Base-by-base conservation (phyloP, 2,888 invertebrate genomes). In the Xiphydria camelus region DNA sequence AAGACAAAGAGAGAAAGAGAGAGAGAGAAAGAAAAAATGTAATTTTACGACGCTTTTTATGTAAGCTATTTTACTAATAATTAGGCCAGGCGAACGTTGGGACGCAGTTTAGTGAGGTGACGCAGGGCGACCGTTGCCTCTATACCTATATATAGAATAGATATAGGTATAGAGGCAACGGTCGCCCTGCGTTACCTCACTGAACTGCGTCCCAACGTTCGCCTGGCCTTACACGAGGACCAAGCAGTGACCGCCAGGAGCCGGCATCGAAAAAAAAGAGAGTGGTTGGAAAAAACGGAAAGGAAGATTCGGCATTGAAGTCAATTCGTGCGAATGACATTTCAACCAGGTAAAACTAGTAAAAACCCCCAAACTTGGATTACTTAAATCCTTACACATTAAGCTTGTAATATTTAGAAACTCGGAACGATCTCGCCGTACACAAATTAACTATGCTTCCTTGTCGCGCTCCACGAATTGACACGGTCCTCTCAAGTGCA, bases 301-400 rank as follows among this genome's bases (percentile, higher is more conserved):
- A 23, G 23, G 23, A 23, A 23, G 6, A 23, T n/a, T 35, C 15
- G 4, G n/a, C 23, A 32, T 40, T 35, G 17, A 32, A 22, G 34
- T 42, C 23, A 12, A 34, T 34, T n/a, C n/a, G n/a, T n/a, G n/a
- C n/a, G n/a, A n/a, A n/a, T n/a, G n/a, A n/a, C n/a, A 42, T 35
- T 49, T 38, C 33, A 33, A 44, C 50, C 22, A 26, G 29, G 36
- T 49, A 38, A 42, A 41, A 46, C 47, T 36, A 50, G 36, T 61
- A 53, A 53, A 51, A 51, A 45, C 53, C 35, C 39, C 47, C 41
- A 43, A 57, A 54, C 48, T 34, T 15, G 33, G 46, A 33, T 43
- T 55, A 47, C 26, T 48, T 46, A 41, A 46, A 46, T 35, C 41
- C 12, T 50, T 40, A 44, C 18, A 34, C 14, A 36, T 29, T 36